Conservation (phyloP, 1,140 invertebrate genomes). For the Druon quercuslanigerum region DNA sequence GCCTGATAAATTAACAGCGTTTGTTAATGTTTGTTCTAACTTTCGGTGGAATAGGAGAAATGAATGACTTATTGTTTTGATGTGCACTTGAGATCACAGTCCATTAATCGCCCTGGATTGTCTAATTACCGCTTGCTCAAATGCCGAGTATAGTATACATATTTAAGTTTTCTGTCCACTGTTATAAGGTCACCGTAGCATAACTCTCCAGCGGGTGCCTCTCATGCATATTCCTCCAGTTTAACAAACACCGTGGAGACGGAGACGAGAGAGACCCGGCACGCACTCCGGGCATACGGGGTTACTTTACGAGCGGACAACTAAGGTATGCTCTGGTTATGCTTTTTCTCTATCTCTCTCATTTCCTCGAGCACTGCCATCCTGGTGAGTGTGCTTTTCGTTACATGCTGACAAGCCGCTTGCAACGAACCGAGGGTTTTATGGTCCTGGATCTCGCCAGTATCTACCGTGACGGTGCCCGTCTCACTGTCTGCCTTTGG, state of each 20-base stretch:
- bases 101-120: too few species aligned
- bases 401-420: conserved; percentile 53
- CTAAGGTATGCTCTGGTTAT: conserved; percentile 73
- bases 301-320: conserved; percentile 75
- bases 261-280: conserved; percentile 57
- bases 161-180: conserved; percentile 59
- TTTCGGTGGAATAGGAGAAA: too few species aligned
- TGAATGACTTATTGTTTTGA: too few species aligned
- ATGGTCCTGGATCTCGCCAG: conserved; percentile 62
- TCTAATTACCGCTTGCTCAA: conserved; percentile 22
- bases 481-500: conserved; percentile 50
- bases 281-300: conserved; percentile 73
- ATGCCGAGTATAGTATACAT: conserved; percentile 45
- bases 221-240: conserved; percentile 73
- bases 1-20: too few species aligned
- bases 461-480: conserved; percentile 51
- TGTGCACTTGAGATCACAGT: too few species aligned
- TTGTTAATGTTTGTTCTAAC: too few species aligned
- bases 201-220: conserved; percentile 57
- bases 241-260: conserved; percentile 56
- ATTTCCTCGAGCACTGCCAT: conserved; percentile 43
- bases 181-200: conserved; percentile 69
- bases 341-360: conserved; percentile 57
- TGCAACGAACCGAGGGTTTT: conserved; percentile 70
- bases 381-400: conserved; percentile 59